Evolutionary conservation across 2,888 invertebrate species (phyloP).

Genomic region (Pilophorus perplexus): DNA sequence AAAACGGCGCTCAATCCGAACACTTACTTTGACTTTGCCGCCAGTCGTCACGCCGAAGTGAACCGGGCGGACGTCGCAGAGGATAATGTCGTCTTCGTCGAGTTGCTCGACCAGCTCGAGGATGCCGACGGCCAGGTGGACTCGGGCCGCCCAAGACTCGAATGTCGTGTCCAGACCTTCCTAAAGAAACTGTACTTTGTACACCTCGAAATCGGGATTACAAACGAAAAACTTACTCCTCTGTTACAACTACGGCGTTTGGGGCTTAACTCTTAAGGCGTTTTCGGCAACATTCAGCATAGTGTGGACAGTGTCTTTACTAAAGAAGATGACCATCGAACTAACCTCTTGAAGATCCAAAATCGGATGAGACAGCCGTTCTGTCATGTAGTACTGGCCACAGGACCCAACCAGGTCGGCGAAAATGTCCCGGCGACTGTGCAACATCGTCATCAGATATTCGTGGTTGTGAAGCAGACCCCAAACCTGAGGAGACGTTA

Average conservation of each 20-base stretch:
- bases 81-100: conserved; percentile 62
- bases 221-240: too few relatives aligned
- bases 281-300: too few relatives aligned
- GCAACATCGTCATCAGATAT: conserved; percentile 61
- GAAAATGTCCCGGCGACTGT: conserved; percentile 61
- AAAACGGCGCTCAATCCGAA: too few relatives aligned
- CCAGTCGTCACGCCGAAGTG: conserved; percentile 46
- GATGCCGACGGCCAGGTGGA: conserved; percentile 61
- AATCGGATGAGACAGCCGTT: conserved; percentile 59
- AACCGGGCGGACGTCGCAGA: conserved; percentile 64
- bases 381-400: conserved; percentile 65
- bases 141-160: conserved; percentile 56
- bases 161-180: conserved; percentile 26
- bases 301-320: too few relatives aligned
- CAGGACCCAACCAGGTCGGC: conserved; percentile 66
- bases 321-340: too few relatives aligned
- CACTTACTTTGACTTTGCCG: conserved; percentile 40
- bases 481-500: conserved; percentile 54
- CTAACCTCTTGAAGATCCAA: conserved; percentile 15
- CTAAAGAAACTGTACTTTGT: too few relatives aligned
- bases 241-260: too few relatives aligned
- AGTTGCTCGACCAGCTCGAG: conserved; percentile 62
- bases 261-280: too few relatives aligned
- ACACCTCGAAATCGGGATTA: too few relatives aligned
- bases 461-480: conserved; percentile 65